These are phyloP conservation scores for Scaeva pyrastri DNA, from an alignment of 2,888 invertebrate genomes.

Conservation along the genomic window DNA sequence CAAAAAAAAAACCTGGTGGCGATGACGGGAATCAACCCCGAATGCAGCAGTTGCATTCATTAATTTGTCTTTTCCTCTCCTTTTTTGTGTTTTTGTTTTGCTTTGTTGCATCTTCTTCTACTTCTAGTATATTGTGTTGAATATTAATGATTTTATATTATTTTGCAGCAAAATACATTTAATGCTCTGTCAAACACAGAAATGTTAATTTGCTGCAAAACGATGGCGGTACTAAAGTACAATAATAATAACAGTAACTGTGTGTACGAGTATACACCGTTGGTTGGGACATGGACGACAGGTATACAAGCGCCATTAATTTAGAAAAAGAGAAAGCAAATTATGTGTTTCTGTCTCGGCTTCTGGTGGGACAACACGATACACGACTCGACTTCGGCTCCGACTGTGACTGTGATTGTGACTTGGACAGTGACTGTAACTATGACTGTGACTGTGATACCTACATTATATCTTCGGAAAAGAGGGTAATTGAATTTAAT, in stretches of 20 bases:
- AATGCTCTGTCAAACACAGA: conserved; percentile 65
- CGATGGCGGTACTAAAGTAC: conserved; percentile 16
- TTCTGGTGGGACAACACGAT: background rate
- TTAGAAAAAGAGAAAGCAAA: conserved; percentile 38
- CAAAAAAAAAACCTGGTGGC: background rate
- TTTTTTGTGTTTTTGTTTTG: conserved; percentile 2
- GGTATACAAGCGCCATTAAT: conserved; percentile 56
- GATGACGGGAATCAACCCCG: background rate
- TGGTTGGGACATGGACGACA: conserved; percentile 34
- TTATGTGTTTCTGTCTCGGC: conserved; percentile 15
- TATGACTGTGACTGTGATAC: background rate
- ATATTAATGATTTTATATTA: conserved; percentile 65
- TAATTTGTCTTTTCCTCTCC: conserved; percentile 6
- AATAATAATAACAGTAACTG: conserved; percentile 31
- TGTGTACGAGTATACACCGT: conserved; percentile 29
- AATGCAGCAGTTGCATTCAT: conserved; percentile 41
- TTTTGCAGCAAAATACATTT: conserved; percentile 68
- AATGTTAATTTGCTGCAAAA: conserved; percentile 68
- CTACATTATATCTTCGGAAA: background rate
- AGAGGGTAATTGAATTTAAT: conserved; percentile 67
- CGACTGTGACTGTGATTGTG: background rate
- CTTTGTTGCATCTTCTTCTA: conserved; percentile 14
- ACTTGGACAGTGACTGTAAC: background rate
- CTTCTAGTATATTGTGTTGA: conserved; percentile 35
- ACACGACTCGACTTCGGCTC: too few relatives aligned